These are phyloP conservation scores for Therioaphis trifolii DNA, from an alignment of 2,888 invertebrate species.

Conservation along the genomic window DNA sequence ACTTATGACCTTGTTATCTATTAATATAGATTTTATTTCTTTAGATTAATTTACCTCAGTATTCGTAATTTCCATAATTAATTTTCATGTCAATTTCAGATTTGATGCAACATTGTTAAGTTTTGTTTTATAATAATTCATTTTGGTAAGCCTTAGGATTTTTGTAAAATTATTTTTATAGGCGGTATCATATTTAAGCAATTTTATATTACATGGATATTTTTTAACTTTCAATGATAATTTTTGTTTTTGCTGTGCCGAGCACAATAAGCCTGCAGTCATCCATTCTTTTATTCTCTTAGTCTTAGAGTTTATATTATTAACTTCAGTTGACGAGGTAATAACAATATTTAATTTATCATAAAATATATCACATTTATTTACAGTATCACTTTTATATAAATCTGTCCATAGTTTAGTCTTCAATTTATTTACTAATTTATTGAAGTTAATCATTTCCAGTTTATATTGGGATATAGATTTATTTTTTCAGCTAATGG, in stretches of 20 bases:
- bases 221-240: neutral
- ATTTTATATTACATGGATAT: constrained; percentile 6
- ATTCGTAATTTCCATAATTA: too few species aligned
- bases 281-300: constrained; percentile 10
- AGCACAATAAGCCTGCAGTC: too few species aligned
- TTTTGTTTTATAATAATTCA: constrained; percentile 5
- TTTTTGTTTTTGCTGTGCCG: neutral
- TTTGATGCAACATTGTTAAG: neutral
- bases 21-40: too few species aligned
- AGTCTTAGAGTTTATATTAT: neutral
- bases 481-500: neutral
- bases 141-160: neutral
- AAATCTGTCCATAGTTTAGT: constrained; percentile 8
- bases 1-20: too few species aligned
- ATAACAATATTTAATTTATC: neutral
- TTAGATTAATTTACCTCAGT: too few species aligned
- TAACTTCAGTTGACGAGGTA: neutral
- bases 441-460: neutral
- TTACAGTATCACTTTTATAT: neutral
- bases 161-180: constrained; percentile 14
- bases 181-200: neutral
- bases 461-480: neutral
- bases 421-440: neutral
- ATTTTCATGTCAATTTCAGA: constrained; percentile 15
- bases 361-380: constrained; percentile 22